A percentile compares a stretch with the other conserved stretches of the same genome.
Conservation (phyloP, 2,888 invertebrate species). For the Diabrotica balteata region DNA sequence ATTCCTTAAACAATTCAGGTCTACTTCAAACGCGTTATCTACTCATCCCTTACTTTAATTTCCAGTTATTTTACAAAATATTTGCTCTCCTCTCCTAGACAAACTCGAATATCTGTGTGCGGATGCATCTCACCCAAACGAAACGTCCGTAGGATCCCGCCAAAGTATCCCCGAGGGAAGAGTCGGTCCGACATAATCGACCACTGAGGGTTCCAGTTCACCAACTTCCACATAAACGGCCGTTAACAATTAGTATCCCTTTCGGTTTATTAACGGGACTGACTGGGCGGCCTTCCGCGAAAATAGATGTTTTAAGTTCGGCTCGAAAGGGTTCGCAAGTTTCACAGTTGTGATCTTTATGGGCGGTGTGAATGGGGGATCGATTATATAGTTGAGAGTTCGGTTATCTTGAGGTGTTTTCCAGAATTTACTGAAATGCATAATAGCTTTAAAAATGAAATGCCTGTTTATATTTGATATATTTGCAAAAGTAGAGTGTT, state of each 20-base stretch:
- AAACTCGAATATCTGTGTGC: constrained; percentile 2
- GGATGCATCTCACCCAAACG: constrained; percentile 19
- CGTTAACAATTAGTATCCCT: constrained; percentile 46
- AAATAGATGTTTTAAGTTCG: constrained; percentile 49
- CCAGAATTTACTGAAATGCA: too few relatives aligned
- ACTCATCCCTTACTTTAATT: too few relatives aligned
- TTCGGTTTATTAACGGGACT: constrained; percentile 39
- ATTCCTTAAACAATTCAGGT: too few relatives aligned
- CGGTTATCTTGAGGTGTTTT: too few relatives aligned
- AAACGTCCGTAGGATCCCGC: constrained; percentile 17
- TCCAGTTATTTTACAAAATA: too few relatives aligned
- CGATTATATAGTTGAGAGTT: constrained; percentile 4
- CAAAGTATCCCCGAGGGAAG: constrained; percentile 31
- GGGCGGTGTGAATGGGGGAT: constrained; percentile 31
- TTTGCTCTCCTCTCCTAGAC: background rate
- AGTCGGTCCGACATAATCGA: constrained; percentile 41
- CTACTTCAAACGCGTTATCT: too few relatives aligned
- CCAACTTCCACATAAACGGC: constrained; percentile 44
- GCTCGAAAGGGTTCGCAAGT: constrained; percentile 28
- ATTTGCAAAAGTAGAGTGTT: too few relatives aligned
- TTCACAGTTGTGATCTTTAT: constrained; percentile 32
- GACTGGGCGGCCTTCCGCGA: constrained; percentile 39
- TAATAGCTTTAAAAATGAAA: too few relatives aligned
- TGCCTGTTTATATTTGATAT: too few relatives aligned
- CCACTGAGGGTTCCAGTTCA: constrained; percentile 40